Percentiles rank a stretch among this genome's conserved stretches.
Conservation (phyloP, 1,140 invertebrate species). For the Stegodyphus dumicola region DNA sequence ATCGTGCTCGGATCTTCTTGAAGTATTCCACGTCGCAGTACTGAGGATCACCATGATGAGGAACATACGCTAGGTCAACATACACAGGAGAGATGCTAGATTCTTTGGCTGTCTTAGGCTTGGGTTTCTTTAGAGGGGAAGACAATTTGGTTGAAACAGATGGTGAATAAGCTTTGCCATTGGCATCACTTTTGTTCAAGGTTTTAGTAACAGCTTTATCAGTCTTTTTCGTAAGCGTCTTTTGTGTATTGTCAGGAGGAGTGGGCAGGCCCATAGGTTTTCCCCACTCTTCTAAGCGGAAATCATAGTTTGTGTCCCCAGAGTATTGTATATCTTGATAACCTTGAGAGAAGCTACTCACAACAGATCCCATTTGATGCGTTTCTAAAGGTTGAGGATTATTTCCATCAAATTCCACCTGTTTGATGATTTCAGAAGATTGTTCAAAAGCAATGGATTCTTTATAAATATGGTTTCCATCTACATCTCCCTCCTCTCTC, state of each 20-base stretch:
- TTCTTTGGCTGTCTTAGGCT: slow-evolving; percentile 37
- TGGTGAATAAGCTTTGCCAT: slow-evolving; percentile 17
- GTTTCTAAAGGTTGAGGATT: slow-evolving; percentile 9
- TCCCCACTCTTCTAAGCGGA: slow-evolving; percentile 82
- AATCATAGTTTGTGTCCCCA: slow-evolving; percentile 43
- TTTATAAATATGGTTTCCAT: slow-evolving; percentile 55
- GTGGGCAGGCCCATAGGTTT: slow-evolving; percentile 90
- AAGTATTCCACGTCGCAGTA: slow-evolving; percentile 97
- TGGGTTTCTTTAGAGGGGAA: slow-evolving; percentile 45
- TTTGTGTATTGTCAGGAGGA: slow-evolving; percentile 75
- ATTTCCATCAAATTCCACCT: slow-evolving; percentile 38
- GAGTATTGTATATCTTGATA: slow-evolving; percentile 22
- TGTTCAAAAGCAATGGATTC: slow-evolving; percentile 1
- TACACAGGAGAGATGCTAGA: slow-evolving; percentile 78
- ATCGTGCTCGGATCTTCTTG: slow-evolving; percentile 88
- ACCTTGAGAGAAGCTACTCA: slow-evolving; percentile 7
- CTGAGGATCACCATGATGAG: slow-evolving; percentile 93
- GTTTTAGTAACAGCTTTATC: slow-evolving; percentile 23
- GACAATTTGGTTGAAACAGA: slow-evolving; percentile 36
- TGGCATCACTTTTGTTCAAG: background rate
- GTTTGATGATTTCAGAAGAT: slow-evolving; percentile 7
- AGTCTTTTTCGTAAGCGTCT: slow-evolving; percentile 7
- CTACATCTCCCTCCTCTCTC: slow-evolving; percentile 46
- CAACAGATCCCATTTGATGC: slow-evolving; percentile 20
- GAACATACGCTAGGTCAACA: slow-evolving; percentile 95